A percentile compares a stretch with the other conserved stretches of the same genome.
phyloP scores from a whole-genome alignment of 1,140 invertebrate species.

The Anastatus disparis region DNA sequence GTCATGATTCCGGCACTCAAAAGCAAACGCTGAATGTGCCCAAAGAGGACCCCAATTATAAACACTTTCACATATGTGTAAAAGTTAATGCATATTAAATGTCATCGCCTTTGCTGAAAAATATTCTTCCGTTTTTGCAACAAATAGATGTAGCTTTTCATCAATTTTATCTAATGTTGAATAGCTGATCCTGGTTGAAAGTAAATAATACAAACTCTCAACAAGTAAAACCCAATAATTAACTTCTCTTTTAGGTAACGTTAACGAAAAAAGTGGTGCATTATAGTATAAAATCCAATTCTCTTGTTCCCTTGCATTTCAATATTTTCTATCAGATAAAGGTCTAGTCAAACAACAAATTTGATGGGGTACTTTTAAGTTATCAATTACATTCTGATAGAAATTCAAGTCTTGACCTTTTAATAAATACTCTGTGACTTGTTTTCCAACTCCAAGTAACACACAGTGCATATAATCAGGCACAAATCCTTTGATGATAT shows the following conservation, averaged over 20 bases:
- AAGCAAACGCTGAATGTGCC: too few relatives aligned
- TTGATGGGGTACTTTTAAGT: neutral
- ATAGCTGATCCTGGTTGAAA: neutral
- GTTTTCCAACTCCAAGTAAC: neutral
- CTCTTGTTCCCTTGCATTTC: too few relatives aligned
- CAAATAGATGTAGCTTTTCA: neutral
- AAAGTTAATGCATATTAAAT: conserved; percentile 7
- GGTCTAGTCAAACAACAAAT: neutral
- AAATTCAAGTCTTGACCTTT: too few relatives aligned
- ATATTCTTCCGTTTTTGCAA: neutral
- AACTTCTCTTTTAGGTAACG: neutral
- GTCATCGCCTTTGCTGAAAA: too few relatives aligned
- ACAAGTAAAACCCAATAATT: conserved; percentile 9
- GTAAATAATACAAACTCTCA: too few relatives aligned
- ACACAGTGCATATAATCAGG: neutral
- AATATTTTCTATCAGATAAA: neutral
- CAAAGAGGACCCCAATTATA: too few relatives aligned
- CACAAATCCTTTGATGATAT: neutral
- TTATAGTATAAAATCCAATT: too few relatives aligned
- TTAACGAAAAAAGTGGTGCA: neutral
- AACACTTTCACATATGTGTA: conserved; percentile 6
- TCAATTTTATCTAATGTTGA: conserved; percentile 3
- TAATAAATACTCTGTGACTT: too few relatives aligned
- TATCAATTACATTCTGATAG: neutral
- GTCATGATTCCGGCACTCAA: conserved; percentile 12